Evolutionary conservation across 2,113 vertebrate genomes (phyloP).

Genomic region (human): GRCh38 chr12:94047501-94048000

Average conservation of each 20-base stretch:
- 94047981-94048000: background rate
- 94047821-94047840: background rate
- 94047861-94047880: background rate
- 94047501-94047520: background rate
- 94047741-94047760: background rate
- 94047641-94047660: background rate
- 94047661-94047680: background rate
- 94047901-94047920: background rate
- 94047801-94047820: background rate
- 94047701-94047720: background rate
- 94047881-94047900: background rate
- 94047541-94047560: background rate
- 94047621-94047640: background rate
- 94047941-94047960: background rate
- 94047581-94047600: background rate
- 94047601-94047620: background rate
- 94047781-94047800: background rate
- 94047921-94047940: slow-evolving; percentile 38
- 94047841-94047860: background rate
- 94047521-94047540: background rate
- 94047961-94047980: background rate
- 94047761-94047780: background rate
- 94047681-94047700: background rate
- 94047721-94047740: background rate
- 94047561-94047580: background rate